Evolutionary conservation across 2,888 invertebrate species (phyloP), one percentile per base, ranked within the genome.

Genomic region (Sacculina carcini): DNA sequence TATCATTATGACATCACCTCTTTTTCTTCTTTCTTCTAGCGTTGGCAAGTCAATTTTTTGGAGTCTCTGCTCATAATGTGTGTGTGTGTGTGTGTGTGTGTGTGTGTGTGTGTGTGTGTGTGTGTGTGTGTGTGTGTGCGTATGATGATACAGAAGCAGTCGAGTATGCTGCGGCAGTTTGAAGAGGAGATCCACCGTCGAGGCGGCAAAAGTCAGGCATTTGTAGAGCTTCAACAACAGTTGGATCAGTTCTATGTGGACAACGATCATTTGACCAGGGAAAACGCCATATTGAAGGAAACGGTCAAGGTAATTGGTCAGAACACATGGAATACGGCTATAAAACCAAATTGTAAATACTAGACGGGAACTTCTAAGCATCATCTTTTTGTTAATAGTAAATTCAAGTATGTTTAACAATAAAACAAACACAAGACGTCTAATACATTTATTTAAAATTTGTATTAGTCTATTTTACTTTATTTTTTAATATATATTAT

Each of bases 261-360:
- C 67, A 89, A 90, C 65, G 90, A 92, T 69, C 89, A 89, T 64
- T 74, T 90, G 61, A 82, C 83, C 61, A 75, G 89, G 60, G 89
- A 89, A 70, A 85, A 87, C 59, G 82, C 85, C 58, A 85, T 89
- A 65, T 72, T 90, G 60, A 74, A 87, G 56, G 89, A 90, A 65
- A 89, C 89, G 53, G 86, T 89, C 64, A 89, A 87, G 77, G 83
- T 83, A 61, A 61, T 56, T 47, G 31, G 16, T n/a, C 36, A 14
- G 23, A 14, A 32, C 19, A 21, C n/a, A n/a, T n/a, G n/a, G n/a
- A n/a, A n/a, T n/a, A n/a, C n/a, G n/a, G n/a, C n/a, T n/a, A n/a
- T n/a, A n/a, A n/a, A n/a, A n/a, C n/a, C n/a, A n/a, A n/a, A n/a
- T n/a, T n/a, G n/a, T n/a, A n/a, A n/a, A n/a, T n/a, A n/a, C n/a